Percentiles rank a stretch among this genome's conserved stretches.
Evolutionary conservation across 2,888 invertebrate genomes (phyloP).

Genomic region (Zygogramma bicolorata): DNA sequence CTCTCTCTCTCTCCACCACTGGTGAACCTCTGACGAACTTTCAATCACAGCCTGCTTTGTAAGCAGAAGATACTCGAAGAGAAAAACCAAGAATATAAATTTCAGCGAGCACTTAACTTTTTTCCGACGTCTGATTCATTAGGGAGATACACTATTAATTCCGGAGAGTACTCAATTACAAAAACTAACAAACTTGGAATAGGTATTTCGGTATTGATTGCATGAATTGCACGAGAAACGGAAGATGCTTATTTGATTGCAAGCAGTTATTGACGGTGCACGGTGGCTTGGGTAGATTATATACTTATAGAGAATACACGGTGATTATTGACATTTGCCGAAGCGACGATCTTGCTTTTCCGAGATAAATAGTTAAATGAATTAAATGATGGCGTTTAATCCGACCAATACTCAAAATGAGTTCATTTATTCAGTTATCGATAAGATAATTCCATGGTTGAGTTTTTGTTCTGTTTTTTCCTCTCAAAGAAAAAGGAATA

Average conservation of each 20-base stretch:
- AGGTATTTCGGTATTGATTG: conserved; percentile 15
- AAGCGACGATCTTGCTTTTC: too few relatives aligned
- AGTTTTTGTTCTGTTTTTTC: too few relatives aligned
- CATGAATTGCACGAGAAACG: conserved; percentile 8
- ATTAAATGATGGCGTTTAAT: too few relatives aligned
- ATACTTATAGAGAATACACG: too few relatives aligned
- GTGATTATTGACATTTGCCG: too few relatives aligned
- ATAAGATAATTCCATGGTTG: too few relatives aligned
- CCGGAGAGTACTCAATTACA: conserved; percentile 21
- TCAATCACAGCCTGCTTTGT: conserved; percentile 28
- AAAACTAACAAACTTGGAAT: conserved; percentile 16
- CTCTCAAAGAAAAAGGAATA: too few relatives aligned
- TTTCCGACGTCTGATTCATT: conserved; percentile 24
- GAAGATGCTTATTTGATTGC: not conserved
- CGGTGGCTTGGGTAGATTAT: not conserved
- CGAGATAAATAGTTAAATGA: too few relatives aligned
- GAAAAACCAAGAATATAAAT: conserved; percentile 40
- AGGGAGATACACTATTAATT: conserved; percentile 33
- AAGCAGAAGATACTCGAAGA: conserved; percentile 26
- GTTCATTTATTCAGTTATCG: too few relatives aligned
- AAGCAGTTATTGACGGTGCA: not conserved
- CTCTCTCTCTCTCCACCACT: conserved; percentile 8
- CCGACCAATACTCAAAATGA: too few relatives aligned
- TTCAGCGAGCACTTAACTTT: conserved; percentile 39
- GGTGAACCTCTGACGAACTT: conserved; percentile 25